Base-by-base conservation (phyloP, 2,113 vertebrate genomes). In the Zingel zingel region DNA sequence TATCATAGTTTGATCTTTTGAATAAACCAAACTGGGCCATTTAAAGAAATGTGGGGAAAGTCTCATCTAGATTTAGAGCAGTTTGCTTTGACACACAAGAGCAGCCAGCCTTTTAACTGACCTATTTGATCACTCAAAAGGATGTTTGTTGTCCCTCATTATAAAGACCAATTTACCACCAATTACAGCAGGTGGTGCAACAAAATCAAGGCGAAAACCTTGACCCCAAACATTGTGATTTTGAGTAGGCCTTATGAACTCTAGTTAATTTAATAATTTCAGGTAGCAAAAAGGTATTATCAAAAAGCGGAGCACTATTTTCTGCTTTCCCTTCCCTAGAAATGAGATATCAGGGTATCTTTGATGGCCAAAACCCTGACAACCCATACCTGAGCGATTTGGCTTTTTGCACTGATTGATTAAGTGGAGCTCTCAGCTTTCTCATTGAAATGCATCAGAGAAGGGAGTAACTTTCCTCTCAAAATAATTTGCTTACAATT, bases 401-500 rank as follows among this genome's bases (percentile, higher is more conserved):
- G 53, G 47, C 65, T 84, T 30, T 36, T 65, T 50, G 50, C 53
- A 13, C 74, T 76, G 82, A 88, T 82, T 74, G 86, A 88, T 88
- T 70, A 63, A 63, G n/a, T 25, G 53, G 43, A 25, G 54, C 74
- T 23, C 74, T 50, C 54, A 19, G 39, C 36, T 61, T 16, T 13
- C 72, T 86, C 80, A 77, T 76, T 88, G 79, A 69, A 65, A 86
- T 77, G 82, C 81, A 78, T 64, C 78, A 48, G 50, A 68, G 75
- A 75, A 50, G 12, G 19, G 30, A 71, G 27, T 18, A 58, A 76
- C 66, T 85, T 88, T 79, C 68, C 51, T 76, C 57, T 74, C 57
- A 54, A 86, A 81, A 85, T 87, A 82, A 85, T 80, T 78, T 91
- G 76, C 57, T 82, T 47, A 25, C 69, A 88, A 82, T 87, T 77